Evolutionary conservation across 2,113 vertebrate genomes (phyloP).

Genomic region (Ceyx margarethae): DNA sequence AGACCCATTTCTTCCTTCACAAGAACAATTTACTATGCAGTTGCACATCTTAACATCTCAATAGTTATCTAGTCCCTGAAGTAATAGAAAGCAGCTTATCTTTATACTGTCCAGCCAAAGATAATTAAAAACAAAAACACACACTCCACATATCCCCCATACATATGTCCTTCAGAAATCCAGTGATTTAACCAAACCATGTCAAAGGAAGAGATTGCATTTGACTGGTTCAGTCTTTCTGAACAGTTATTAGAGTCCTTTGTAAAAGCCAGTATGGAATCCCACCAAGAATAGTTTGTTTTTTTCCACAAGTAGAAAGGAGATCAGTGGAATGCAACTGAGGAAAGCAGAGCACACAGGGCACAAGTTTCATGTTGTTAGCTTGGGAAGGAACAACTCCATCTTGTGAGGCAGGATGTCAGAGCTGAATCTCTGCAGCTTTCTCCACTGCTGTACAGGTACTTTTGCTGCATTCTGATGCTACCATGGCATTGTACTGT

Average conservation of each 20-base stretch:
- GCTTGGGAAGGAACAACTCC: not conserved
- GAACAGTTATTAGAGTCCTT: not conserved
- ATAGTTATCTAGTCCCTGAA: no score
- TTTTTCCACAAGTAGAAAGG: not conserved
- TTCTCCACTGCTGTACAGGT: not conserved
- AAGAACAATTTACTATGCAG: not conserved
- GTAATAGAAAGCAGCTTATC: not conserved
- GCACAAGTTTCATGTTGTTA: not conserved
- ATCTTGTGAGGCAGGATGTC: not conserved
- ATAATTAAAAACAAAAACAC: not conserved
- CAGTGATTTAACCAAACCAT: not conserved
- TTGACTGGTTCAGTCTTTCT: not conserved
- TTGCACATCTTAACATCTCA: not conserved
- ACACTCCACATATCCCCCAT: rapidly evolving
- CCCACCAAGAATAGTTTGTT: not conserved
- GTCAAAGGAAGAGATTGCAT: not conserved
- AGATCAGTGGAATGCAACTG: not conserved
- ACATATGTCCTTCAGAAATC: not conserved
- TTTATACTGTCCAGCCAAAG: not conserved
- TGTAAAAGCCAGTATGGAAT: not conserved
- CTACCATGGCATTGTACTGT: not conserved
- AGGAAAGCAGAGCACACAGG: not conserved
- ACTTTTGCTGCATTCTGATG: not conserved
- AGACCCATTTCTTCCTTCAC: no score
- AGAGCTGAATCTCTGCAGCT: not conserved